Conservation (phyloP, 2,888 invertebrate genomes). For the Bellardia pandia region DNA sequence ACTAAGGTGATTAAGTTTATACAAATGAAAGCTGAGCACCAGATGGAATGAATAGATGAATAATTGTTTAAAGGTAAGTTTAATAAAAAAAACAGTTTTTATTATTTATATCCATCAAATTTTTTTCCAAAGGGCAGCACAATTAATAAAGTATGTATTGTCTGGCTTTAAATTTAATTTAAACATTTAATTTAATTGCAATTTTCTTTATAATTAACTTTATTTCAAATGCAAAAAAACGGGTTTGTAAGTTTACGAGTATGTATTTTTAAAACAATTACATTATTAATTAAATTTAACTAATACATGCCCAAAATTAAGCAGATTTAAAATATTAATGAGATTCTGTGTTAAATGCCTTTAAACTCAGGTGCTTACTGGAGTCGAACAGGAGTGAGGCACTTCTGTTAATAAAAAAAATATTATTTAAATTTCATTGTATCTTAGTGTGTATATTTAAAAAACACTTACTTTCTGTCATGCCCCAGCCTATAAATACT, state of each 20-base stretch:
- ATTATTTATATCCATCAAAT: too few species aligned
- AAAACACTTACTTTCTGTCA: conserved; percentile 80
- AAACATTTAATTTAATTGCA: not conserved
- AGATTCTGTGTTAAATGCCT: not conserved
- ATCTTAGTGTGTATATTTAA: not conserved
- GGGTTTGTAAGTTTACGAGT: not conserved
- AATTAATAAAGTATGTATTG: not conserved
- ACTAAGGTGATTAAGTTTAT: not conserved
- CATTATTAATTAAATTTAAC: not conserved
- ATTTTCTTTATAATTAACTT: not conserved
- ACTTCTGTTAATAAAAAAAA: conserved; percentile 77
- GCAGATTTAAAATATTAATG: conserved; percentile 1
- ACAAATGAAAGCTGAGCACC: too few species aligned
- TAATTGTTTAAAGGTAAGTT: too few species aligned
- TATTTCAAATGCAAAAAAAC: conserved; percentile 6
- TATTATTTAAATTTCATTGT: not conserved
- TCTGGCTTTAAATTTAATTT: too few species aligned
- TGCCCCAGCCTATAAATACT: conserved; percentile 87
- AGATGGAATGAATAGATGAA: too few species aligned
- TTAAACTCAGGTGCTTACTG: conserved; percentile 62
- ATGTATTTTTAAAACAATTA: conserved; percentile 42
- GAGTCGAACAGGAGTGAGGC: conserved; percentile 76
- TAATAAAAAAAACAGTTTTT: too few species aligned
- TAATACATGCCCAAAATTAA: not conserved
- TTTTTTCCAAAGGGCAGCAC: not conserved